Percentiles rank a stretch among this genome's conserved stretches.
Evolutionary conservation across 1,140 invertebrate species (phyloP).

Genomic region (Epicauta chinensis): DNA sequence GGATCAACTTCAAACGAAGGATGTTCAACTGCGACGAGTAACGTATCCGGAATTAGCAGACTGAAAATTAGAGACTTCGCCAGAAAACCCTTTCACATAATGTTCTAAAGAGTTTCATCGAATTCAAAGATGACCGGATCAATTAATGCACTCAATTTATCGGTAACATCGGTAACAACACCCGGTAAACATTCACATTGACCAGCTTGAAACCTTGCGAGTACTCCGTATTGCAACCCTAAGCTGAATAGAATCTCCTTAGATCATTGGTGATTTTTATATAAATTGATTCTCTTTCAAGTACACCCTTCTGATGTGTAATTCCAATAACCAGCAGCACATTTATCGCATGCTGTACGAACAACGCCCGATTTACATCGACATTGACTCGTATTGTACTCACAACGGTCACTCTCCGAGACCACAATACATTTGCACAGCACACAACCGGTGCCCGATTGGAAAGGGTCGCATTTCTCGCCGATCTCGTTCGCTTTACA

Average conservation of each 20-base stretch:
- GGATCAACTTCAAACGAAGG: slow-evolving; percentile 62
- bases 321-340: slow-evolving; percentile 89
- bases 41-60: slow-evolving; percentile 69
- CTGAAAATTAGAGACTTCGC: slow-evolving; percentile 42
- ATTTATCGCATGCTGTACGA: slow-evolving; percentile 82
- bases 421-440: slow-evolving; percentile 78
- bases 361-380: slow-evolving; percentile 81
- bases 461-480: slow-evolving; percentile 75
- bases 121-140: slow-evolving; percentile 64
- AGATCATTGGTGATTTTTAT: slow-evolving; percentile 3
- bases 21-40: slow-evolving; percentile 61
- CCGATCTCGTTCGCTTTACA: slow-evolving; percentile 88
- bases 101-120: slow-evolving; percentile 46
- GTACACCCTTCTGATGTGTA: slow-evolving; percentile 80
- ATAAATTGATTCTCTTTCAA: slow-evolving; percentile 56
- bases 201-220: slow-evolving; percentile 81
- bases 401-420: slow-evolving; percentile 74
- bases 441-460: slow-evolving; percentile 70
- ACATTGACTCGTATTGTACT: slow-evolving; percentile 77
- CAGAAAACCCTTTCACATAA: background rate
- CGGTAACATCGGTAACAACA: slow-evolving; percentile 84
- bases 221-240: slow-evolving; percentile 80
- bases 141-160: slow-evolving; percentile 59
- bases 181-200: slow-evolving; percentile 93
- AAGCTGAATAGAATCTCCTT: slow-evolving; percentile 60